These are phyloP conservation scores for Xyrichtys novacula DNA, from an alignment of 2,797 vertebrate species.

Conservation along the genomic window DNA sequence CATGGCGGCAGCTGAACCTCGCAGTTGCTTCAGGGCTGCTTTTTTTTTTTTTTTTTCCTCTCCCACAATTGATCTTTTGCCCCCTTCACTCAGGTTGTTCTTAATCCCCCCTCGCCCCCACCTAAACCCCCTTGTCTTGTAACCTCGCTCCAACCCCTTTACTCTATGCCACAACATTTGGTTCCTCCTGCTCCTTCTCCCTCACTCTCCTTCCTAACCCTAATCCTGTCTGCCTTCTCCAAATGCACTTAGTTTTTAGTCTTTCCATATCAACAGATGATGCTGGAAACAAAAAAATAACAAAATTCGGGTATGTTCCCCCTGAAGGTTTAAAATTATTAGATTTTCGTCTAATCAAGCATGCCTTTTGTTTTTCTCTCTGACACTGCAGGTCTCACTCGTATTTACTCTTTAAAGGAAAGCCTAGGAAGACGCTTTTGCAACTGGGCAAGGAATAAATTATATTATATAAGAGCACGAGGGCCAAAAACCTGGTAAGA, in stretches of 20 bases:
- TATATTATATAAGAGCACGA: background rate
- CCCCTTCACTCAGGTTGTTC: slow-evolving; percentile 17
- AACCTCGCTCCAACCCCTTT: slow-evolving; percentile 15
- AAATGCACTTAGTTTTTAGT: slow-evolving; percentile 11
- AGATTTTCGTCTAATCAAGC: background rate
- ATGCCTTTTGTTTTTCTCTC: background rate
- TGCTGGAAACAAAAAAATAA: background rate
- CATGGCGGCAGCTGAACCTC: slow-evolving; percentile 36
- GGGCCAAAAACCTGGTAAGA: background rate
- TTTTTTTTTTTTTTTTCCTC: slow-evolving; percentile 5
- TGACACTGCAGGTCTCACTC: background rate
- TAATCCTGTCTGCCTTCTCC: slow-evolving; percentile 15
- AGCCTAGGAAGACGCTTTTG: too few species aligned
- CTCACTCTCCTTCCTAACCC: slow-evolving; percentile 1
- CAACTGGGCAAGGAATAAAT: too few species aligned
- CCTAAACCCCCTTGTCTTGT: background rate
- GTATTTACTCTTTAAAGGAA: too few species aligned
- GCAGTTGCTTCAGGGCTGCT: slow-evolving; percentile 10
- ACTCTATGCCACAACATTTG: background rate
- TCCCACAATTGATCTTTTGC: slow-evolving; percentile 47
- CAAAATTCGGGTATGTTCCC: slow-evolving; percentile 1
- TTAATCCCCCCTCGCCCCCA: slow-evolving; percentile 21
- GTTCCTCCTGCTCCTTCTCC: slow-evolving; percentile 1
- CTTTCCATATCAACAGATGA: slow-evolving; percentile 22
- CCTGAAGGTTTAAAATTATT: background rate